Evolutionary conservation across 2,113 vertebrate genomes (phyloP), one percentile per base, ranked within the genome.

Genomic region (Dunckerocampus dactyliophorus): DNA sequence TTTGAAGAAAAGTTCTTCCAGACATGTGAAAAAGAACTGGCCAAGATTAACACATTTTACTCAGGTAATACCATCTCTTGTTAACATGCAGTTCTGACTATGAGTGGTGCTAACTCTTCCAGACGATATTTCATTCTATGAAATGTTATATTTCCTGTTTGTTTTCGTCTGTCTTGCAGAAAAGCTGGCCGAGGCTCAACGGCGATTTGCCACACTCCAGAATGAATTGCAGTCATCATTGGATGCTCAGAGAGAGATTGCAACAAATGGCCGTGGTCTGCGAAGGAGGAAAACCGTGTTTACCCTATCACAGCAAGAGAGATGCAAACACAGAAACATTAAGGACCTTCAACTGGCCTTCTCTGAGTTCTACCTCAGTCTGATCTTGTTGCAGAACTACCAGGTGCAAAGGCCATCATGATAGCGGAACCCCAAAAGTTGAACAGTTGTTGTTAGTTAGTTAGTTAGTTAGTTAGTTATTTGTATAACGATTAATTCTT

Each of bases 21-120:
- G 88, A 93, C 93, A 8, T 99, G 96, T 83, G 97, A 99, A 86
- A 99, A 99, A 64, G 97, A 99, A 83, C 93, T 99, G 88, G 93
- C 96, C 89, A 99, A 99, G 92, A 99, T 99, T 90, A 99, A 99
- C 90, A 99, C 96, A 39, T 99, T 99, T 91, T 99, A 99, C 89
- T 99, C 97, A 89, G 97, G 97, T 99, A 90, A 92, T 15, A 22
- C 5, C 10, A 49, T 49, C 9, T 11, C 19, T 6, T 51, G 13
- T 51, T 15, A 14, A 3, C 24, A 54, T 54, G 15, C 14, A 11
- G 8, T 17, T 31, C 13, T 31, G 52, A 31, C 52, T 16, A 28
- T 31, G 15, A 34, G 17, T 39, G 37, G n/a, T 42, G 19, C 15
- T n/a, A 14, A 21, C 9, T 59, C 1, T 50, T 8, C 1, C 14